A percentile compares a stretch with the other conserved stretches of the same genome.
phyloP scores from a whole-genome alignment of 2,797 vertebrate genomes.

The Urocyon cinereoargenteus region DNA sequence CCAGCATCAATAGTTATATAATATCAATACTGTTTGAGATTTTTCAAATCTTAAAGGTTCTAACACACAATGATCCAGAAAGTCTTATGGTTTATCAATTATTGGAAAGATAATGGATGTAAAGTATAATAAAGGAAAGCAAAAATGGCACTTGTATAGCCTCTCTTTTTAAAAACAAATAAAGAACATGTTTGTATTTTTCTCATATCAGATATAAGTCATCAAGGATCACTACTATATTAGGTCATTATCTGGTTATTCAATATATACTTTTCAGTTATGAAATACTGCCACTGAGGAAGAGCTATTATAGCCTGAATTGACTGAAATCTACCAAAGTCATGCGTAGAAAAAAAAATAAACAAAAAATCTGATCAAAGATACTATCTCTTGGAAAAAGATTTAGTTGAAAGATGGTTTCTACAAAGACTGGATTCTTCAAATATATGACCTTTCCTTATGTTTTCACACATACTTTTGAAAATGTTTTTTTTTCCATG shows the following conservation, averaged over 20 bases:
- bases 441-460: background rate
- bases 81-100: background rate
- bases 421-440: background rate
- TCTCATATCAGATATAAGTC: background rate
- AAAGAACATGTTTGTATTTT: constrained; percentile 28
- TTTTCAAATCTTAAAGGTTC: background rate
- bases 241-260: background rate
- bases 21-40: background rate
- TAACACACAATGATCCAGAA: background rate
- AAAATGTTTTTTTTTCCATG: background rate
- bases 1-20: background rate
- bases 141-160: constrained; percentile 54
- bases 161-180: constrained; percentile 25
- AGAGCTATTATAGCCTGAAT: background rate
- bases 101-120: background rate
- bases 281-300: background rate
- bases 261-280: constrained; percentile 6
- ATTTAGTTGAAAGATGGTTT: background rate
- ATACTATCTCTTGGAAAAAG: background rate
- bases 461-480: background rate
- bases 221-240: background rate
- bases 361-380: background rate
- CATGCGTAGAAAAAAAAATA: constrained; percentile 36
- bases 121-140: background rate
- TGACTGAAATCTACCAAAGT: constrained; percentile 9